A percentile compares a stretch with the other conserved stretches of the same genome.
Evolutionary conservation across 1,140 invertebrate genomes (phyloP).

Genomic region (Platyura marginata): DNA sequence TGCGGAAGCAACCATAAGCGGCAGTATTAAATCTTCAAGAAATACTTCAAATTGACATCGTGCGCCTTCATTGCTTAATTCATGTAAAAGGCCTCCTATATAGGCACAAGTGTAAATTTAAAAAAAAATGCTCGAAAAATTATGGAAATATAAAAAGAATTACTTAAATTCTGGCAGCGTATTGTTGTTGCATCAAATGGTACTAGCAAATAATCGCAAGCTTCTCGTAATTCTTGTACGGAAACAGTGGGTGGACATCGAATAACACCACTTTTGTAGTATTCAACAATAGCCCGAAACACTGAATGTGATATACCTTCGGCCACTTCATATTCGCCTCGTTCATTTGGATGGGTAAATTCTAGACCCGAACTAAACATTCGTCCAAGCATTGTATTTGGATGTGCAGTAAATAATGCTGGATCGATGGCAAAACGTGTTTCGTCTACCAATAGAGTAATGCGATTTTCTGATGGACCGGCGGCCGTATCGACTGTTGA

Average conservation of each 20-base stretch:
- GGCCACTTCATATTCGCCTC: conserved; percentile 95
- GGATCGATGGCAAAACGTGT: conserved; percentile 85
- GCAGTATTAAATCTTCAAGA: conserved; percentile 86
- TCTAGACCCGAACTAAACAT: conserved; percentile 94
- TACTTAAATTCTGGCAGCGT: conserved; percentile 85
- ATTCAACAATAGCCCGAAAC: conserved; percentile 91
- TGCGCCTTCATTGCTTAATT: conserved; percentile 96
- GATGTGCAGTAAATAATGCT: conserved; percentile 74
- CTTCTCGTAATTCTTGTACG: conserved; percentile 89
- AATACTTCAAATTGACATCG: conserved; percentile 92
- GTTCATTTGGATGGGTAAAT: conserved; percentile 82
- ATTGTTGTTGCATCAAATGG: conserved; percentile 94
- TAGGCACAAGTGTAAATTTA: no score
- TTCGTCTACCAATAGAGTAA: conserved; percentile 86
- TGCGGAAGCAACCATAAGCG: conserved; percentile 90
- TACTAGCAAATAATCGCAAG: conserved; percentile 95
- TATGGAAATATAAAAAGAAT: conserved; percentile 24
- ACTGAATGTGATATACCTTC: conserved; percentile 93
- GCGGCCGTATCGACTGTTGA: no score
- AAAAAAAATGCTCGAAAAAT: no score
- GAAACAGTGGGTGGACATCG: conserved; percentile 59
- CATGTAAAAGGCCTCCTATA: conserved; percentile 83
- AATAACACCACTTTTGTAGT: conserved; percentile 79
- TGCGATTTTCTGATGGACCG: conserved; percentile 18
- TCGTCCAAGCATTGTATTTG: conserved; percentile 85